Base-by-base conservation (phyloP, 1,140 invertebrate species). In the Chrysoperla carnea region DNA sequence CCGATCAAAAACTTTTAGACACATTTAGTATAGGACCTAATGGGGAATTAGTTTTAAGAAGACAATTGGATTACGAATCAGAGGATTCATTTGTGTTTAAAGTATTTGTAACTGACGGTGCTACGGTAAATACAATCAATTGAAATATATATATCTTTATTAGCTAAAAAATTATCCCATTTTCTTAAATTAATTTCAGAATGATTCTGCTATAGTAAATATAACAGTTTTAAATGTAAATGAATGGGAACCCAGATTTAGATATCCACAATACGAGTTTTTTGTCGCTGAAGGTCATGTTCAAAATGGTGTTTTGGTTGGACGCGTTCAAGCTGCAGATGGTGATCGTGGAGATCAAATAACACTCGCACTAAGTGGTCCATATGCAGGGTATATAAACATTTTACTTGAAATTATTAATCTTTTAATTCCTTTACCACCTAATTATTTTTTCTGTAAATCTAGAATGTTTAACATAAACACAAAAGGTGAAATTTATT, bases 231-330 rank as follows among this genome's bases (percentile, higher is more conserved):
- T 85, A 49, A 83, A 92, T 59, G 81, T 90, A 0, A 94, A 94
- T 56, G 88, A 93, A 57, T 89, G 84, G 84, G 86, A 90, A 60
- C 89, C 89, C 1, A 68, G 84, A 29, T 92, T 94, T 64, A 71
- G 82, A 1, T 80, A 84, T 60, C 75, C 82, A 0, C 78, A 85
- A 54, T 93, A 91, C 55, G 84, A 88, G 64, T 92, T 87, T 58
- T 75, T 72, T 53, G 73, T 75, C 45, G 69, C 62, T 40, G 56
- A 41, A 39, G 63, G 61, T 44, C 59, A 61, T 17, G 57, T 57
- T 6, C 52, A 59, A 39, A 50, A 62, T 37, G 66, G 67, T 57
- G 57, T 62, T 47, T 50, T 54, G 46, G 63, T 80, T 28, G 85
- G 84, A 17, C 69, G 67, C 49, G 67, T 88, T 15, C 76, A 81